Percentiles rank a stretch among this genome's conserved stretches.
Conservation (phyloP, 2,888 invertebrate species). For the Tipula lateralis region DNA sequence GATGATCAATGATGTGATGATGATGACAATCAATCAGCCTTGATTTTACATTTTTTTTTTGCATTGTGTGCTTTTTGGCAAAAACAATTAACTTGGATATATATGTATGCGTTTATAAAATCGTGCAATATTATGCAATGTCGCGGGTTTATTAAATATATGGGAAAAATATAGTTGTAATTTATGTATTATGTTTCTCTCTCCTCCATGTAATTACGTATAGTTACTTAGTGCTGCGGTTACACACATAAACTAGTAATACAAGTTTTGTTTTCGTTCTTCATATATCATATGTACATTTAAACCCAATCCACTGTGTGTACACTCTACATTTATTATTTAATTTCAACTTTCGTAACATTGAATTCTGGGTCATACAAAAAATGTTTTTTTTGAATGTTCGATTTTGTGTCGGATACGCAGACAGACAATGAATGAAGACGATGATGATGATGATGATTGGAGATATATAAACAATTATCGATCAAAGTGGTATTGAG, state of each 20-base stretch:
- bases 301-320: neutral
- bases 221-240: neutral
- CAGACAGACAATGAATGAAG: neutral
- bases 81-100: neutral
- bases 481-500: neutral
- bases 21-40: constrained; percentile 11
- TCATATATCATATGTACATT: neutral
- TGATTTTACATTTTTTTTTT: neutral
- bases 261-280: neutral
- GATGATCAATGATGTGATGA: neutral
- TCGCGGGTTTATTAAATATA: neutral
- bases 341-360: constrained; percentile 28
- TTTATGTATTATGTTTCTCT: neutral
- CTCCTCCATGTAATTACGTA: neutral
- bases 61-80: neutral
- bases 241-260: neutral
- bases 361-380: constrained; percentile 28
- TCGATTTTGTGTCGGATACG: neutral
- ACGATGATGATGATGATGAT: neutral
- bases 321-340: neutral
- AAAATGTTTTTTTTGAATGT: neutral
- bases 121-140: neutral
- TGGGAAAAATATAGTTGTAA: neutral
- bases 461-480: neutral
- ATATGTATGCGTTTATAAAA: neutral